phyloP scores from a whole-genome alignment of 2,797 vertebrate species.

The Cryptoblepharus egeriae region DNA sequence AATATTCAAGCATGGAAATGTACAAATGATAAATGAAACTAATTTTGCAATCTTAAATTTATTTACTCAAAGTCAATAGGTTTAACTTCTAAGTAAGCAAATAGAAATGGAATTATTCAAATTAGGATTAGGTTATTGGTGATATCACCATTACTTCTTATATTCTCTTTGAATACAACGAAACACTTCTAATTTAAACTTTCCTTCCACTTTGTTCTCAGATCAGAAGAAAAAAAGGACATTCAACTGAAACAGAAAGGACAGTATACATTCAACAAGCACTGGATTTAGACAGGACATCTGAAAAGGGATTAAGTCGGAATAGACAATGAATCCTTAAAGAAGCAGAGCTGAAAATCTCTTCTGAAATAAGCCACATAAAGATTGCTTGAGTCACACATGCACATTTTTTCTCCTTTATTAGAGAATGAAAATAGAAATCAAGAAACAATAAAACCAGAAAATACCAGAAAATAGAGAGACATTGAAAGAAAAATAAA shows the following conservation, averaged over 20 bases:
- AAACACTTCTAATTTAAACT: neutral
- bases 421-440: no score
- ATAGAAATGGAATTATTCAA: neutral
- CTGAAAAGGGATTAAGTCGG: neutral
- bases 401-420: neutral
- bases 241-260: neutral
- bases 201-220: neutral
- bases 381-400: neutral
- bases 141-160: neutral
- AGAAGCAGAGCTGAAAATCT: neutral
- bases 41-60: neutral
- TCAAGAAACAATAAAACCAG: no score
- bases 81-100: neutral
- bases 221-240: constrained; percentile 8
- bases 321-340: neutral
- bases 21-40: neutral
- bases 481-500: no score
- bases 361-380: neutral
- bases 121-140: neutral
- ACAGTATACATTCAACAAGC: neutral
- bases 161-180: neutral
- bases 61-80: neutral
- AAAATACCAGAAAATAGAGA: no score
- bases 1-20: neutral
- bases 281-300: neutral